Percentiles rank a stretch among this genome's conserved stretches.
phyloP scores from a whole-genome alignment of 2,113 vertebrate genomes.

The Dasyornis broadbenti region DNA sequence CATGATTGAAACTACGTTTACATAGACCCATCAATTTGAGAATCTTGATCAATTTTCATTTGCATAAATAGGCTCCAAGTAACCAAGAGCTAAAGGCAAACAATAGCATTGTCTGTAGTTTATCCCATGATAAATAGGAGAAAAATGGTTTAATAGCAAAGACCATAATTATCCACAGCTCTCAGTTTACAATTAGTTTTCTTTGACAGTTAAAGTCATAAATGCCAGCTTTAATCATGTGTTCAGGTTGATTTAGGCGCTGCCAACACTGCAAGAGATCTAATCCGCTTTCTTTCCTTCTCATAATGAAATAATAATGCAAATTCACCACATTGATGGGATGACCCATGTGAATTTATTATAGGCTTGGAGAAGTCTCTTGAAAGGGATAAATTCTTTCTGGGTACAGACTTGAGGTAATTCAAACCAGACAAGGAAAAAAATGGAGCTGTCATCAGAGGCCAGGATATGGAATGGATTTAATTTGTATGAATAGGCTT shows the following conservation, averaged over 20 bases:
- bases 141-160: slow-evolving; percentile 67
- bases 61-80: slow-evolving; percentile 61
- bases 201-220: slow-evolving; percentile 77
- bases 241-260: slow-evolving; percentile 71
- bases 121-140: slow-evolving; percentile 70
- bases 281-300: slow-evolving; percentile 74
- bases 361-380: slow-evolving; percentile 72
- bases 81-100: slow-evolving; percentile 64
- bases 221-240: slow-evolving; percentile 79
- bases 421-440: slow-evolving; percentile 74
- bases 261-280: slow-evolving; percentile 70
- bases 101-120: slow-evolving; percentile 65
- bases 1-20: slow-evolving; percentile 36
- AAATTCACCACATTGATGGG: slow-evolving; percentile 77
- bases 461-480: slow-evolving; percentile 70
- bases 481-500: slow-evolving; percentile 80
- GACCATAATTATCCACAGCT: slow-evolving; percentile 72
- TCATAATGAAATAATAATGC: slow-evolving; percentile 82
- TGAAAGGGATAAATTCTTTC: slow-evolving; percentile 79
- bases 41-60: slow-evolving; percentile 65
- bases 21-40: slow-evolving; percentile 36
- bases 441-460: slow-evolving; percentile 75
- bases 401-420: slow-evolving; percentile 72
- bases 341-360: slow-evolving; percentile 76
- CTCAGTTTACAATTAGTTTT: slow-evolving; percentile 78